phyloP scores from a whole-genome alignment of 2,888 invertebrate species.

The Dione juno region DNA sequence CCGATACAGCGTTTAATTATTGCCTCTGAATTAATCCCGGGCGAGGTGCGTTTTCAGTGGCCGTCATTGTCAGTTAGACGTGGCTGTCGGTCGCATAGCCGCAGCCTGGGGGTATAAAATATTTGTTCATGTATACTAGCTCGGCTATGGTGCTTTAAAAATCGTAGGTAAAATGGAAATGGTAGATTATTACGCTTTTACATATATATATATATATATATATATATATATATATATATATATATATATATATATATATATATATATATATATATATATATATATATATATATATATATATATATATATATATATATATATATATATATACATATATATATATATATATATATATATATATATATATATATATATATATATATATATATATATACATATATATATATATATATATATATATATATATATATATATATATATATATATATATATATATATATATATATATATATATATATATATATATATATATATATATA shows the following conservation, averaged over 20 bases:
- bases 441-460: too few species aligned
- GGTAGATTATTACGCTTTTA: neutral
- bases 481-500: too few species aligned
- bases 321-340: too few species aligned
- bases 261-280: too few species aligned
- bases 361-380: neutral
- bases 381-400: too few species aligned
- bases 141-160: neutral
- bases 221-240: neutral
- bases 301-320: too few species aligned
- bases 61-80: slow-evolving; percentile 56
- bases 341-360: too few species aligned
- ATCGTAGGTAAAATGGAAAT: neutral
- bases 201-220: neutral
- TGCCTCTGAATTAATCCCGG: slow-evolving; percentile 57
- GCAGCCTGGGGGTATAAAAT: slow-evolving; percentile 22
- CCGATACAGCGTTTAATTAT: slow-evolving; percentile 59
- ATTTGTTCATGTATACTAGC: neutral
- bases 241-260: too few species aligned
- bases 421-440: too few species aligned
- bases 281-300: too few species aligned
- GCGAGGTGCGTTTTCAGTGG: slow-evolving; percentile 56
- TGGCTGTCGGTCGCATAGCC: slow-evolving; percentile 38
- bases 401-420: too few species aligned
- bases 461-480: too few species aligned